phyloP scores from a whole-genome alignment of 2,797 vertebrate species.

The Peromyscus aztecus region DNA sequence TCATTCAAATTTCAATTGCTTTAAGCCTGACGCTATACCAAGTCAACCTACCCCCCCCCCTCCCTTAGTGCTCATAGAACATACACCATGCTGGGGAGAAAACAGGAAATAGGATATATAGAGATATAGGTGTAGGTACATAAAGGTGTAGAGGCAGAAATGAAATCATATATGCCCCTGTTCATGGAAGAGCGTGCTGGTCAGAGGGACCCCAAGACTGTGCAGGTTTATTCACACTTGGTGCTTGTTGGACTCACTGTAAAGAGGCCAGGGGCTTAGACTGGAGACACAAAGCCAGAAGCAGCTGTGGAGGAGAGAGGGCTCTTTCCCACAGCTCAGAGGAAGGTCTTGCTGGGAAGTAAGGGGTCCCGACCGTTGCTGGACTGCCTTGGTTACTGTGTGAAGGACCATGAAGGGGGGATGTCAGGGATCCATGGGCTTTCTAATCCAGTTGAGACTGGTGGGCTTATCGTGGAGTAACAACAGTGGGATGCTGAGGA shows the following conservation, averaged over 20 bases:
- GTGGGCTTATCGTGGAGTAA: not conserved
- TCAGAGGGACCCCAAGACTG: not conserved
- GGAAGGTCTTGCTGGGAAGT: not conserved
- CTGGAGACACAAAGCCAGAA: not conserved
- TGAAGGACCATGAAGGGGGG: not conserved
- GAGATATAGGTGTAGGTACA: not conserved
- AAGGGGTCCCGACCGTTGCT: not conserved
- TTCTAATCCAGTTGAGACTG: not conserved
- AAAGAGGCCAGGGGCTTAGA: not conserved
- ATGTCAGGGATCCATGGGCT: not conserved
- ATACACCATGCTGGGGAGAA: slow-evolving; percentile 2
- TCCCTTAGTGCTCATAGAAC: not conserved
- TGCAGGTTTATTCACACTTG: not conserved
- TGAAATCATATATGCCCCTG: not conserved
- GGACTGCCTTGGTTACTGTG: not conserved
- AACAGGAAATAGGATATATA: not conserved
- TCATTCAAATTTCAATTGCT: slow-evolving; percentile 44
- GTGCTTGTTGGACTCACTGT: not conserved
- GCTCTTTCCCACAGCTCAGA: not conserved
- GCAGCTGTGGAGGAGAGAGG: not conserved
- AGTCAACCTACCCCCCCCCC: not conserved
- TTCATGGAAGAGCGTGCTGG: not conserved
- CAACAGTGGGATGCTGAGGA: not conserved
- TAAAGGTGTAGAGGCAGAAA: not conserved
- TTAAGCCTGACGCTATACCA: not conserved